Percentiles rank a stretch among this genome's conserved stretches.
These are phyloP conservation scores for Limnephilus lunatus DNA, from an alignment of 2,888 invertebrate genomes.

Conservation along the genomic window DNA sequence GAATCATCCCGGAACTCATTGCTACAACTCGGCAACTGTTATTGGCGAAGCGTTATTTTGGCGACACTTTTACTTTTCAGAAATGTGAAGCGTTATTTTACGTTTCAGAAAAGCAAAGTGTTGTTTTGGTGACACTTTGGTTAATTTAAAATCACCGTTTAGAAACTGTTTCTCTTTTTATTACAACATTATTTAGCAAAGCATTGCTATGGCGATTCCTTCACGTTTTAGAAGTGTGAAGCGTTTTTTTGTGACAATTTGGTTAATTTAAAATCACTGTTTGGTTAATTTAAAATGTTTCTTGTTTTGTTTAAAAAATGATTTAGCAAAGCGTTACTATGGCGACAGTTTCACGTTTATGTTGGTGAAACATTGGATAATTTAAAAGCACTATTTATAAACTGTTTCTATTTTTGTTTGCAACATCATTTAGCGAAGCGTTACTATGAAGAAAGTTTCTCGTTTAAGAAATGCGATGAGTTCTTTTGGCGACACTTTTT, in stretches of 20 bases:
- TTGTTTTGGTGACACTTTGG: not conserved
- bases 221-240: not conserved
- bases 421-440: too few species aligned
- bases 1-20: slow-evolving; percentile 68
- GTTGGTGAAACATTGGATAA: not conserved
- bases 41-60: not conserved
- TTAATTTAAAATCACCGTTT: not conserved
- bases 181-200: not conserved
- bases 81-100: not conserved
- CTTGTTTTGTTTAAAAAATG: too few species aligned
- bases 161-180: not conserved
- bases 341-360: not conserved
- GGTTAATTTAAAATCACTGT: too few species aligned
- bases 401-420: too few species aligned
- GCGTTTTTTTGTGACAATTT: slow-evolving; percentile 9
- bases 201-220: not conserved
- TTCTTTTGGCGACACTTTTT: slow-evolving; percentile 13
- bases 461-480: not conserved
- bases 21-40: too few species aligned
- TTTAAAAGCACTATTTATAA: too few species aligned
- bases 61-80: not conserved
- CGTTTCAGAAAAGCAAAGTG: not conserved
- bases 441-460: too few species aligned
- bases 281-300: too few species aligned
- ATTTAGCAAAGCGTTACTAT: too few species aligned